Base-by-base conservation (phyloP, 2,113 vertebrate genomes). In the Anguilla japonica region DNA sequence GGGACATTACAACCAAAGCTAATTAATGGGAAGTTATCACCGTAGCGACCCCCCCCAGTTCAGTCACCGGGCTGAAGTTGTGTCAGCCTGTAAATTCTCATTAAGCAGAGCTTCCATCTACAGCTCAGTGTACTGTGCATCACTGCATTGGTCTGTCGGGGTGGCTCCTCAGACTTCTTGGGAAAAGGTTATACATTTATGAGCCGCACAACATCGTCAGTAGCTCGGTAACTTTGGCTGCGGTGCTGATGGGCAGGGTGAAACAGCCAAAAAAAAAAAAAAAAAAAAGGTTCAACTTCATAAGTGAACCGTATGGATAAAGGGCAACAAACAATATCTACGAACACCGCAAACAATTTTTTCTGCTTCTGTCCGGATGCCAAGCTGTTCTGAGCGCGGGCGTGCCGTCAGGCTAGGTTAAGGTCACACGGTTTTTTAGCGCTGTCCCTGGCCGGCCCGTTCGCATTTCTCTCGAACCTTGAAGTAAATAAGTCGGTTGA, bases 71-170 rank as follows among this genome's bases (percentile, higher is more conserved):
- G 46, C 71, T 79, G 50, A 85, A 79, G 29, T 85, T 79, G 43
- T 34, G 84, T 79, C 43, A 53, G 41, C 79, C 71, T 79, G 43
- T 53, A 79, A 56, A 56, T 79, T 46, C 43, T 85, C 71, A 79
- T 85, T 85, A 79, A 79, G 79, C 41, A 5, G 84, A 41, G 22
- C 53, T 43, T 34, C 34, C 41, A 79, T 79, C 71, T n/a, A 43
- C 34, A 79, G 84, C 71, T n/a, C 1, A 9, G 20, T 46, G 46
- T 1, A 79, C 53, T 29, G 60, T 26, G 60, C 3, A 26, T 53
- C 11, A 1, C 13, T 14, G 50, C 11, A 53, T 53, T 53, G 50
- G 5, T 43, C 43, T 43, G 43, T 43, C 3, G 50, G 50, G 50
- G 50, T 53, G 9, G 50, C 50, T 53, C 11, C 11, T 53, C 50